A percentile compares a stretch with the other conserved stretches of the same genome.
These are phyloP conservation scores for Orthonevra nobilis DNA, from an alignment of 2,888 invertebrate species.

Conservation along the genomic window DNA sequence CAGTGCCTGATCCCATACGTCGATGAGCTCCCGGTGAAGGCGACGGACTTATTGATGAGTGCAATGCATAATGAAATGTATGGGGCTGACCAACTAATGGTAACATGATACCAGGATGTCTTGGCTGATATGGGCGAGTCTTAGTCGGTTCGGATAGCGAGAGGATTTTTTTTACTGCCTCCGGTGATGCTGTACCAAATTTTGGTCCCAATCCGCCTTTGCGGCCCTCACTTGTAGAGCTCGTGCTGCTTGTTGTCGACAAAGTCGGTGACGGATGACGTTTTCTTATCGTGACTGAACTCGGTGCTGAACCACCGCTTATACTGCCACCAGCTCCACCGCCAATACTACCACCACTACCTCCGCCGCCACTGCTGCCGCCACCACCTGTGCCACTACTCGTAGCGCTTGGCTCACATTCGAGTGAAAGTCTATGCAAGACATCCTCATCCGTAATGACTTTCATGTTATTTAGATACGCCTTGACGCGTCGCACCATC, in stretches of 20 bases:
- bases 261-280: conserved; percentile 96
- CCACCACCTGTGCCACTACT: conserved; percentile 74
- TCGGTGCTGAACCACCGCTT: conserved; percentile 81
- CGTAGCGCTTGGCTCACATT: conserved; percentile 87
- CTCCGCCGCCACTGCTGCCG: conserved; percentile 74
- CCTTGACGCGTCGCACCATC: conserved; percentile 98
- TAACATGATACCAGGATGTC: conserved; percentile 83
- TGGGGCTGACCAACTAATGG: conserved; percentile 81
- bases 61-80: conserved; percentile 71
- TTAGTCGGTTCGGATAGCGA: conserved; percentile 94
- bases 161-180: conserved; percentile 96
- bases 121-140: conserved; percentile 92
- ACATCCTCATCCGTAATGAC: conserved; percentile 93
- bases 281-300: conserved; percentile 83
- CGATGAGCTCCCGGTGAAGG: conserved; percentile 83
- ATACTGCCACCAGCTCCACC: conserved; percentile 81
- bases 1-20: conserved; percentile 82
- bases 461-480: conserved; percentile 95
- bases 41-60: conserved; percentile 74
- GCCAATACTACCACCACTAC: conserved; percentile 75
- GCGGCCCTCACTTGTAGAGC: conserved; percentile 90
- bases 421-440: conserved; percentile 92
- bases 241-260: conserved; percentile 94
- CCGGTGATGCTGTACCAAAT: conserved; percentile 94
- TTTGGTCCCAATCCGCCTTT: conserved; percentile 82